Percentiles rank a stretch among this genome's conserved stretches.
Evolutionary conservation across 2,113 vertebrate species (phyloP).

Genomic region (Poeciliopsis prolifica): DNA sequence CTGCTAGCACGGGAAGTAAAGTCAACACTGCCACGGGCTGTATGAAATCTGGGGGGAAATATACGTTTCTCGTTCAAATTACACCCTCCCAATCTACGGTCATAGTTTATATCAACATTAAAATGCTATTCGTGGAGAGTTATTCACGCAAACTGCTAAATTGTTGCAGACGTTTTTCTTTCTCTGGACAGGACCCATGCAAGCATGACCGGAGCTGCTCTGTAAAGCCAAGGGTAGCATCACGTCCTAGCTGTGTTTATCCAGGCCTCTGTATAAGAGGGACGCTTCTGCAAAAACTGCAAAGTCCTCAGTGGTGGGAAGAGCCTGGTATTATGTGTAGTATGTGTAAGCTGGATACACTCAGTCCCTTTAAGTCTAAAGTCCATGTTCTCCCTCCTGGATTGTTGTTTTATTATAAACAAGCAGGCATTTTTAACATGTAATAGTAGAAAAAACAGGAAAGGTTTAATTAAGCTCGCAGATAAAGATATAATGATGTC

Average conservation of each 20-base stretch:
- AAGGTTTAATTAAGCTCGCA: neutral
- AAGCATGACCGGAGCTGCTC: too few relatives aligned
- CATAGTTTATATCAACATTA: neutral
- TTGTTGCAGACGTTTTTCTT: neutral
- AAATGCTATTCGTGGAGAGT: neutral
- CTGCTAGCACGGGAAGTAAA: slow-evolving; percentile 42
- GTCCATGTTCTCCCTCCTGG: neutral
- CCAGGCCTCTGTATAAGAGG: neutral
- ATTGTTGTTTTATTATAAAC: neutral
- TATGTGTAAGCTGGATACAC: neutral
- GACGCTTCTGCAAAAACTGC: neutral
- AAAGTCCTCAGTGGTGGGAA: neutral
- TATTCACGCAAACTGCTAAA: neutral
- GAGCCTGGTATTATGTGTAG: too few relatives aligned
- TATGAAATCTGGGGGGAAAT: slow-evolving; percentile 6
- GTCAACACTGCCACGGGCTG: slow-evolving; percentile 6
- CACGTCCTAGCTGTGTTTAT: neutral
- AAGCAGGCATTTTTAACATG: too few relatives aligned
- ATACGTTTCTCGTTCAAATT: neutral
- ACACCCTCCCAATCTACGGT: neutral
- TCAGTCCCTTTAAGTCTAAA: neutral
- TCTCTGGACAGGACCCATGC: neutral
- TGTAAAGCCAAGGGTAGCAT: neutral
- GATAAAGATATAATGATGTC: neutral
- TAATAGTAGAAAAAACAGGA: neutral